phyloP scores from a whole-genome alignment of 1,140 invertebrate species.

The Pomacea maculata region DNA sequence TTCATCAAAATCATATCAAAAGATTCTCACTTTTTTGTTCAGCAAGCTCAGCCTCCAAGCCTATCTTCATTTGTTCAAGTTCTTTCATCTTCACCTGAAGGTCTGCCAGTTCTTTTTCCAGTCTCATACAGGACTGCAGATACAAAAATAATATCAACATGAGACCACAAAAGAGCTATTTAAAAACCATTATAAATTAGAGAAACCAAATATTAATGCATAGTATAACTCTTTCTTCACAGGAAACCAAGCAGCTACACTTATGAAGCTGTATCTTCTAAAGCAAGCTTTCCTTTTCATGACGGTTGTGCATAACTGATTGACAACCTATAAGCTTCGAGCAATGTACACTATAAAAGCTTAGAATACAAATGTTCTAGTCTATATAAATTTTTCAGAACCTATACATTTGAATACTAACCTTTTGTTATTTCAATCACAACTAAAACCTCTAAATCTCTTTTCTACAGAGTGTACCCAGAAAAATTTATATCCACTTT shows the following conservation, averaged over 20 bases:
- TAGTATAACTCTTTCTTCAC: too few species aligned
- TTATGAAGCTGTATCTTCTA: too few species aligned
- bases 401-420: too few species aligned
- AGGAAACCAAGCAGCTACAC: too few species aligned
- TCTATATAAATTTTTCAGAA: too few species aligned
- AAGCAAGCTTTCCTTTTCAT: background rate
- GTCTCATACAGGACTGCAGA: constrained; percentile 46
- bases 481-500: too few species aligned
- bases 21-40: constrained; percentile 45
- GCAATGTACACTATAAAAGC: too few species aligned
- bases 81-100: constrained; percentile 47
- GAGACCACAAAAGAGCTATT: background rate
- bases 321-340: background rate
- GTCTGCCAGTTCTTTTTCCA: constrained; percentile 44
- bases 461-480: too few species aligned
- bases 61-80: constrained; percentile 43
- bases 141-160: background rate
- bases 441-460: too few species aligned
- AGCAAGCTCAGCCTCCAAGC: constrained; percentile 32
- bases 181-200: background rate
- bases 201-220: background rate
- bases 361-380: too few species aligned
- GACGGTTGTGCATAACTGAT: too few species aligned
- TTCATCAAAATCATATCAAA: background rate
- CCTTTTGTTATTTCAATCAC: too few species aligned